phyloP scores from a whole-genome alignment of 2,113 vertebrate genomes.

The Mus musculus region DNA sequence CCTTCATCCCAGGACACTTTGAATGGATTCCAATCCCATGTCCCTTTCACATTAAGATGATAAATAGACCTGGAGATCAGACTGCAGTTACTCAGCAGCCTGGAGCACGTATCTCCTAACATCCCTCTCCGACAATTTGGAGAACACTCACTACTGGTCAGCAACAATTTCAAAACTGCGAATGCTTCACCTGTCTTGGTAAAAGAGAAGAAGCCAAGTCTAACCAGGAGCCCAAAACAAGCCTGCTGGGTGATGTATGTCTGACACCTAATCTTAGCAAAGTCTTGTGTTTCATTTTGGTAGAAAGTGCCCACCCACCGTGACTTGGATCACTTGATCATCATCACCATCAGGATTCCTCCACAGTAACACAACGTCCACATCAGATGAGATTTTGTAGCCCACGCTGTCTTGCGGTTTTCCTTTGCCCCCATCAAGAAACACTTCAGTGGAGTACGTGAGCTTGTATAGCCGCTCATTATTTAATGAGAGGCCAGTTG shows the following conservation, averaged over 20 bases:
- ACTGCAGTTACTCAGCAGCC: background rate
- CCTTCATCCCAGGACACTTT: background rate
- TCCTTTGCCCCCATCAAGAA: slow-evolving; percentile 88
- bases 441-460: slow-evolving; percentile 92
- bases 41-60: background rate
- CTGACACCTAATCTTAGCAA: background rate
- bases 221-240: background rate
- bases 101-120: background rate
- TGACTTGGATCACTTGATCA: slow-evolving; percentile 93
- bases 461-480: slow-evolving; percentile 95
- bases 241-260: background rate
- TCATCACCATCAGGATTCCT: slow-evolving; percentile 93
- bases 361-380: slow-evolving; percentile 93
- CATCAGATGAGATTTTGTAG: slow-evolving; percentile 91
- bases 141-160: slow-evolving; percentile 5
- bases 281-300: background rate
- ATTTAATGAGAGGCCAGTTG: slow-evolving; percentile 92
- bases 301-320: slow-evolving; percentile 87
- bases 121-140: slow-evolving; percentile 16
- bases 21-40: background rate
- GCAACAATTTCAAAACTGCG: slow-evolving; percentile 24
- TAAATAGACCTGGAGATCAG: background rate
- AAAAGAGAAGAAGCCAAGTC: background rate
- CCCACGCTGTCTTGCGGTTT: slow-evolving; percentile 88
- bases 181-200: background rate